Base-by-base conservation (phyloP, 2,113 vertebrate species). In the Aphyosemion australe region DNA sequence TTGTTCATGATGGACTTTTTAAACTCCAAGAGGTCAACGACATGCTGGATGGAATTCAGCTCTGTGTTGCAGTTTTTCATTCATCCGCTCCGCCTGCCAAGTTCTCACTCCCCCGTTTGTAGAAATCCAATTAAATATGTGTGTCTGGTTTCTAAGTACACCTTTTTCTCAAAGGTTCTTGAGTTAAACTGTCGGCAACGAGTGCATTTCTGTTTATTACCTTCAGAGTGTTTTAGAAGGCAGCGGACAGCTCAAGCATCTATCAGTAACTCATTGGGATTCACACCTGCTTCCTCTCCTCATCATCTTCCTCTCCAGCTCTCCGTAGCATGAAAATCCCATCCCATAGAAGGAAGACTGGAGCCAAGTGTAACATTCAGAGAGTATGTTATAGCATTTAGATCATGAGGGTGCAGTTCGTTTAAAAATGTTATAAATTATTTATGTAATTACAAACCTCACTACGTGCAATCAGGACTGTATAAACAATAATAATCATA, bases 251-350 rank as follows among this genome's bases (percentile, higher is more conserved):
- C 61, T 68, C 50, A 58, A 45, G 69, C 60, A 59, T 80, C 16
- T 67, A 78, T 76, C 59, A 64, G 53, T 18, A 39, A 5, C 78
- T 86, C 78, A 82, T 78, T 86, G 75, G 68, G 64, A 84, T 86
- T 80, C 83, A 54, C 47, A 59, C 70, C 75, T 43, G 18, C 69
- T 48, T 34, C 18, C 51, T 26, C 43, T 47, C 47, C 80, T 63
- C 67, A 39, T 64, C 68, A 42, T 54, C 53, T 54, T 62, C 79
- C 54, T 32, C 66, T 54, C 26, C 5, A n/a, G 52, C 52, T 18
- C 57, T 75, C 56, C 26, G 64, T 53, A 69, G 80, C 61, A 11
- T 82, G 69, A 74, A 84, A 85, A 78, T 82, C 66, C 50, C 62
- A 74, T 76, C 76, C 74, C 71, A 73, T 78, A 50, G 60, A 61